Percentiles rank a stretch among this genome's conserved stretches.
Evolutionary conservation across 2,797 vertebrate genomes (phyloP).

Genomic region (Pangasius larnaudii): DNA sequence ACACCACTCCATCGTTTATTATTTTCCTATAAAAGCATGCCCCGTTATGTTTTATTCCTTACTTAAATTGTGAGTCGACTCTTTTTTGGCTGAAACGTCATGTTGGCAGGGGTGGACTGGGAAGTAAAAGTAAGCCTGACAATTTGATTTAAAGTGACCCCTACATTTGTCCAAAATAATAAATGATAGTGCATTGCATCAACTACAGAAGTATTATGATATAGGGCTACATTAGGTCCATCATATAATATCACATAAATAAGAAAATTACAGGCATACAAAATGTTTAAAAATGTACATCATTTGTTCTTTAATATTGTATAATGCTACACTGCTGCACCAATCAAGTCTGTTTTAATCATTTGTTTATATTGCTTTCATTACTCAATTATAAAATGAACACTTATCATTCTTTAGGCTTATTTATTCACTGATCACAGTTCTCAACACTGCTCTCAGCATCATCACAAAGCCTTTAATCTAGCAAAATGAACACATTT

Average conservation of each 20-base stretch:
- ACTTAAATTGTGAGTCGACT: not conserved
- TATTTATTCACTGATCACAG: not conserved
- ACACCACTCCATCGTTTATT: not conserved
- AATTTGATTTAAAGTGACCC: not conserved
- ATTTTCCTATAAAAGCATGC: not conserved
- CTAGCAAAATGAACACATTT: constrained; percentile 7
- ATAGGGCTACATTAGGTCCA: not conserved
- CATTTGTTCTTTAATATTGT: not conserved
- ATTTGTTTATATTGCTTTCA: not conserved
- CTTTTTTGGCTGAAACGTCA: not conserved
- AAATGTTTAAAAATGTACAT: not conserved
- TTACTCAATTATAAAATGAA: not conserved
- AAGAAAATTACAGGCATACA: not conserved
- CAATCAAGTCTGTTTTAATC: not conserved
- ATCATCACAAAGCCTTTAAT: not conserved
- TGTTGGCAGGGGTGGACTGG: not conserved
- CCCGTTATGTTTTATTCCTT: not conserved
- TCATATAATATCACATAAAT: not conserved
- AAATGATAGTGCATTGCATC: not conserved
- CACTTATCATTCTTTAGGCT: not conserved
- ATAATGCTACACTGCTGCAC: not conserved
- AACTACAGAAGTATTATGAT: not conserved
- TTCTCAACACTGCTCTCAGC: not conserved
- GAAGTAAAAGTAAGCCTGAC: not conserved
- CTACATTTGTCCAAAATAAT: not conserved